phyloP scores from a whole-genome alignment of 2,888 invertebrate species.

The Temnothorax unifasciatus region DNA sequence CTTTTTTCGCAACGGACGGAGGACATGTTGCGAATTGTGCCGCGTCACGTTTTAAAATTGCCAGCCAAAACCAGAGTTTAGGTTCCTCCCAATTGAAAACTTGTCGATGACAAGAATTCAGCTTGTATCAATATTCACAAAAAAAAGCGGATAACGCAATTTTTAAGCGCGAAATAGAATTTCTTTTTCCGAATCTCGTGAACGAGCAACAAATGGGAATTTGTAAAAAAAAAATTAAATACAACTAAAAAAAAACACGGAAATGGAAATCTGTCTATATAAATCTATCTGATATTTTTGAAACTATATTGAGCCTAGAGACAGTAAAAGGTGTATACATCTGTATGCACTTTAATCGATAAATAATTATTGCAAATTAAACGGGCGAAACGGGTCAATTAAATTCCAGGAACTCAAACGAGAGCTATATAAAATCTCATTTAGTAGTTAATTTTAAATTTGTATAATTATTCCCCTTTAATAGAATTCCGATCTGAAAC shows the following conservation, averaged over 20 bases:
- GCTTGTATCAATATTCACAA: not conserved
- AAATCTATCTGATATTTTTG: not conserved
- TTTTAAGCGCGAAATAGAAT: conserved; percentile 19
- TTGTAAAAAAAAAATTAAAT: not conserved
- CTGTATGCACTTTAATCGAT: not conserved
- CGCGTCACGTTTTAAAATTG: conserved; percentile 15
- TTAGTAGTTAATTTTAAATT: conserved; percentile 17
- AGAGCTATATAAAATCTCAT: not conserved
- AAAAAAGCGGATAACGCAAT: conserved; percentile 15
- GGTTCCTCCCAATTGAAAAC: conserved; percentile 3
- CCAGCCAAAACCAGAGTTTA: conserved; percentile 19
- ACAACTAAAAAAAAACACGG: not conserved
- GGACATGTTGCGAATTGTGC: conserved; percentile 7
- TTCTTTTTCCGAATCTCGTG: not conserved
- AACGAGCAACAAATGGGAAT: not conserved
- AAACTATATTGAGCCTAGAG: not conserved
- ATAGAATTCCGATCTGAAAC: conserved; percentile 12
- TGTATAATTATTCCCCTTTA: not conserved
- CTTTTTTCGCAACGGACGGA: conserved; percentile 33
- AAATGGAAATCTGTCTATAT: not conserved
- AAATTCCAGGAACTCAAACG: not conserved
- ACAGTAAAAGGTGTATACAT: not conserved
- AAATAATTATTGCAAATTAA: conserved; percentile 6
- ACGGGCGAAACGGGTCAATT: not conserved
- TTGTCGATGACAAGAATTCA: conserved; percentile 4